Evolutionary conservation across 2,113 vertebrate species (phyloP), one percentile per base, ranked within the genome.

Genomic region (Spea bombifrons): DNA sequence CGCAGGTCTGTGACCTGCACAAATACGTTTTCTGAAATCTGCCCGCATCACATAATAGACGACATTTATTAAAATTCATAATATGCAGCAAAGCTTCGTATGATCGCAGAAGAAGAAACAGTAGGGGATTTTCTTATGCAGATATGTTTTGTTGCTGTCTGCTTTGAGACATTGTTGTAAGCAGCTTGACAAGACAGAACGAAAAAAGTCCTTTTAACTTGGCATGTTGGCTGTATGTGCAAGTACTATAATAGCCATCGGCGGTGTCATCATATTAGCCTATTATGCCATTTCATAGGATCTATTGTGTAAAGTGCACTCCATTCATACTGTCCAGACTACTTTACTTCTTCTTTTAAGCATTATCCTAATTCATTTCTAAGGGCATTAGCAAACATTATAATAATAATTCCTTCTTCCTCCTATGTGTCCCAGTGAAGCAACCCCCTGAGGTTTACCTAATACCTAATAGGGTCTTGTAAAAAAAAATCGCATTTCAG

Each of bases 31-130:
- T 30, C 30, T 75, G 84, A 82, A 84, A 86, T 87, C 86, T 87
- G 86, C 83, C 83, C 76, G 71, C 87, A 71, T 84, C 87, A 85
- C 83, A 87, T 88, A 88, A 90, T 89, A 87, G 82, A 82, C 88
- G 88, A 88, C 87, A 88, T 89, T 91, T 90, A 91, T 86, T 92
- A 87, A 90, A 92, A 92, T 91, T 89, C 87, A 88, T 90, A 88
- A 84, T 88, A 87, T 86, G 64, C 86, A 76, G 57, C 82, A 81
- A 84, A 88, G 81, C 84, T 89, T 83, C 85, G 88, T 89, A 84
- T 87, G 90, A 86, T 84, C 79, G 87, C 82, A 88, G 83, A 82
- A 84, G 84, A 84, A 86, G 87, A 88, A 90, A 88, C 87, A 90
- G 85, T 84, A 89, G 89, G 84, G 82, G 79, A 88, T 90, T 91